Conservation (phyloP, 2,797 vertebrate species). For the Notamacropus eugenii region DNA sequence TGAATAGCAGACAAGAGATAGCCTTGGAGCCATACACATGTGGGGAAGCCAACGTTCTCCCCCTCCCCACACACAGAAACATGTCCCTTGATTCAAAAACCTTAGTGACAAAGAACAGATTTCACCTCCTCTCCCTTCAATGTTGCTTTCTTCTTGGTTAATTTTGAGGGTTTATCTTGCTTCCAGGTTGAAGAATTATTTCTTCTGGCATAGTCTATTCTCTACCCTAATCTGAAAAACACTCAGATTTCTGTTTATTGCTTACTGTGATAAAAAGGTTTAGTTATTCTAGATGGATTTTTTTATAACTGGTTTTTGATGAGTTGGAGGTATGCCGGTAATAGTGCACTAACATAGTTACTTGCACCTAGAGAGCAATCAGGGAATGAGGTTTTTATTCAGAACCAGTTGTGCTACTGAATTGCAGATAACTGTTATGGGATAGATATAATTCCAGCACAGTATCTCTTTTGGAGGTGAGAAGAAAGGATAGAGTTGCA, state of each 20-base stretch:
- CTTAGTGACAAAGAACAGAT: neutral
- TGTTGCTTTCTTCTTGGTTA: neutral
- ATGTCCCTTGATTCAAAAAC: neutral
- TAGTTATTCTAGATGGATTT: neutral
- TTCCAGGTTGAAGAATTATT: neutral
- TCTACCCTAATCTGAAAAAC: neutral
- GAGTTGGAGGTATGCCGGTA: neutral
- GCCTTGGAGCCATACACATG: neutral
- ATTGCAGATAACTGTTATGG: neutral
- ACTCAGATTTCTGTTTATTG: neutral
- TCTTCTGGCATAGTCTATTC: neutral
- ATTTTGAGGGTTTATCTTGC: neutral
- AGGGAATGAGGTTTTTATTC: neutral
- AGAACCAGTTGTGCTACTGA: neutral
- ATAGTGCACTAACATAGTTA: neutral
- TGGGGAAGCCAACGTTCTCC: neutral
- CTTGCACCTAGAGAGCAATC: neutral
- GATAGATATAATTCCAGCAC: neutral
- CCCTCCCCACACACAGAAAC: too few relatives aligned
- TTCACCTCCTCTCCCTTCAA: neutral
- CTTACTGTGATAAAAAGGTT: neutral
- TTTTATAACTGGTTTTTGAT: neutral
- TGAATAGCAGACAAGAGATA: neutral
- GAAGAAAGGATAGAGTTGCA: neutral
- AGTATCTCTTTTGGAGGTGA: neutral